Base-by-base conservation (phyloP, 1,140 invertebrate species). In the Odontomachus brunneus region DNA sequence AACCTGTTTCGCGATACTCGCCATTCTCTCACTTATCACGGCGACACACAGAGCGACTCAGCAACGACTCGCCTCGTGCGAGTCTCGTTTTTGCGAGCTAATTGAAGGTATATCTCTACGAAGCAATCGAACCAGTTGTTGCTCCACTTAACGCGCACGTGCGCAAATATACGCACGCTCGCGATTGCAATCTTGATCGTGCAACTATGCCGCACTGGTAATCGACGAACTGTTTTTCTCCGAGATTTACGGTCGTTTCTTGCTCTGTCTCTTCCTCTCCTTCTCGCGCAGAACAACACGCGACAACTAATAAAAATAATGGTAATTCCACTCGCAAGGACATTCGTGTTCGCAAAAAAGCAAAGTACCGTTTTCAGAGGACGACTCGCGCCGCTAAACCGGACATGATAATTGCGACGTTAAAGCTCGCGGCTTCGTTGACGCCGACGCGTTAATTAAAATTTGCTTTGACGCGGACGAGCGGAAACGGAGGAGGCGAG, bases 331-430 rank as follows among this genome's bases (percentile, higher is more conserved):
- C 29, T 33, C 24, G 22, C 17, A 29, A n/a, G 24, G 17, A 55
- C n/a, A 19, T 9, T 76, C 15, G 22, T 29, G 9, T 76, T 51
- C 2, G 29, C 0, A 14, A 55, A 19, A 78, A 24, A 12, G 69
- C 11, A n/a, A 59, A 76, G 19, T 76, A 33, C 29, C 24, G 26
- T 48, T 57, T 19, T 3, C 3, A 44, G 38, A 44, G 38, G 38
- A 44, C 38, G 9, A 11, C 3, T 44, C 38, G 38, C 38, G 9
- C 38, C 38, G 75, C 17, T 48, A 69, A 65, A 57, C 33, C 51
- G 48, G 48, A 76, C 48, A 12, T 76, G 48, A 14, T 76, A 76
- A 76, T 76, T 66, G 53, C 12, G 17, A 65, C 59, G 53, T 59
- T 60, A 26, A 44, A 74, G 12, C 29, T 9, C 15, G 38, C 38